Evolutionary conservation across 2,888 invertebrate species (phyloP).

Genomic region (Heteromurus nitidus): DNA sequence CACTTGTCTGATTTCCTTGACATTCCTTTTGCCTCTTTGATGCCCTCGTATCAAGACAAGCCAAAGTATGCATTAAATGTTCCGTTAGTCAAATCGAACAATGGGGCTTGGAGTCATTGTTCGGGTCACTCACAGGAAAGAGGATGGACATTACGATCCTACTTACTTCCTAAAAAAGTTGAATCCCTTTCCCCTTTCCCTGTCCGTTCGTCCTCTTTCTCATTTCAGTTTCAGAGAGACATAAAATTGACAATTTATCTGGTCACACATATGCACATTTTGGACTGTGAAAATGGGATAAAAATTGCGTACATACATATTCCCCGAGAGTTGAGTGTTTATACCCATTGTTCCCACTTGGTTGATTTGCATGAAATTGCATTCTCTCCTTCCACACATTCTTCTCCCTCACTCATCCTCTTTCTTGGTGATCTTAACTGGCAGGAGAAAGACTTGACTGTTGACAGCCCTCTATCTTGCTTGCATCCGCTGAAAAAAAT

Average conservation of each 20-base stretch:
- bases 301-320: background rate
- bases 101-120: no score
- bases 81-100: no score
- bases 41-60: no score
- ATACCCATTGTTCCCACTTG: conserved; percentile 12
- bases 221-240: background rate
- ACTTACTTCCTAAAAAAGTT: no score
- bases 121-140: no score
- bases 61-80: no score
- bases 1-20: background rate
- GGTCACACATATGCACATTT: conserved; percentile 21
- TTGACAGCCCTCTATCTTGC: conserved; percentile 47
- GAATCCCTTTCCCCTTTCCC: conserved; percentile 24
- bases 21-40: background rate
- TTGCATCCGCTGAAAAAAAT: no score
- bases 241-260: conserved; percentile 53
- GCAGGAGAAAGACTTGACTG: conserved; percentile 31
- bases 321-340: background rate
- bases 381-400: conserved; percentile 56
- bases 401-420: conserved; percentile 22
- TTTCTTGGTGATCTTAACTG: conserved; percentile 37
- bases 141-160: no score
- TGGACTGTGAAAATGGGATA: no score
- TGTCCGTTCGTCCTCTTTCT: conserved; percentile 21
- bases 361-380: conserved; percentile 74